These are phyloP conservation scores for Gastracanthus pulcherrimus DNA, from an alignment of 2,888 invertebrate species.

Conservation along the genomic window DNA sequence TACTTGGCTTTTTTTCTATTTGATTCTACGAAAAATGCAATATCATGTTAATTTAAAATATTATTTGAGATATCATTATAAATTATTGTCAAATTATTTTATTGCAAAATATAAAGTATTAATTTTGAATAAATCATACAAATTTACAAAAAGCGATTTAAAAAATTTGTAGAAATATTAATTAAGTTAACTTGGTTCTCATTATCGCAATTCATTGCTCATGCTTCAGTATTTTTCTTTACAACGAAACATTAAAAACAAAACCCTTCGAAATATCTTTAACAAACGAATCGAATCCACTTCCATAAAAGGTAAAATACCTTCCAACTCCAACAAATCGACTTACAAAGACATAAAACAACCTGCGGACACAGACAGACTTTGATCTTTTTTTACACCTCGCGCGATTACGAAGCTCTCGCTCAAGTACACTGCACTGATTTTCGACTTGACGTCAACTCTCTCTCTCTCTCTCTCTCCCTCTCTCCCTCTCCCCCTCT, in stretches of 20 bases:
- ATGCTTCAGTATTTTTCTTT: background rate
- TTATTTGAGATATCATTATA: too few species aligned
- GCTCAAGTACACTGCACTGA: conserved; percentile 3
- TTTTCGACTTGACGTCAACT: conserved; percentile 5
- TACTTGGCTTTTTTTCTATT: background rate
- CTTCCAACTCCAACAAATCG: conserved; percentile 14
- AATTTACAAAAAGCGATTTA: background rate
- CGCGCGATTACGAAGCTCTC: background rate
- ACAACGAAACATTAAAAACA: too few species aligned
- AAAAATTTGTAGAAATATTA: too few species aligned
- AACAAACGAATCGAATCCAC: background rate
- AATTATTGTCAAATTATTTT: too few species aligned
- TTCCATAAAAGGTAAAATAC: conserved; percentile 7
- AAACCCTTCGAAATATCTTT: background rate
- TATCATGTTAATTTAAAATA: too few species aligned
- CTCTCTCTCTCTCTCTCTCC: background rate
- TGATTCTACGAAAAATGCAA: background rate
- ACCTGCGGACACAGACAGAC: background rate
- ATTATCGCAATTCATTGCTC: background rate
- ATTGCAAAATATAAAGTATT: too few species aligned
- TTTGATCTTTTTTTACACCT: background rate
- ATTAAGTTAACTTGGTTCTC: background rate
- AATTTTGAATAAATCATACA: too few species aligned
- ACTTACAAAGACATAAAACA: background rate
- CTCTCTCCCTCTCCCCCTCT: background rate